These are phyloP conservation scores for Platycheirus rosarum DNA, from an alignment of 2,888 invertebrate genomes.

Conservation along the genomic window DNA sequence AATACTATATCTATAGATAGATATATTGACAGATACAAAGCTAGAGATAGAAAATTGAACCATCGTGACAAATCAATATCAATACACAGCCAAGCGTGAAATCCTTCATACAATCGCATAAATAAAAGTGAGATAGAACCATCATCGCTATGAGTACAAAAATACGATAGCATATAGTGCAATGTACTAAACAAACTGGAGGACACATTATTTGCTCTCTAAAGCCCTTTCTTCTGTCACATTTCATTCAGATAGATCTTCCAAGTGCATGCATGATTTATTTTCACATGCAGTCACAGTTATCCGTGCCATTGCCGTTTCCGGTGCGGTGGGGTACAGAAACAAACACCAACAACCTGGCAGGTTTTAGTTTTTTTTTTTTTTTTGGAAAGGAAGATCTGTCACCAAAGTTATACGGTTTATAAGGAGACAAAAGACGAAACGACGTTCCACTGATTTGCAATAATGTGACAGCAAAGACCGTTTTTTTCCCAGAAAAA, in stretches of 20 bases:
- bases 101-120: constrained; percentile 22
- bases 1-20: background rate
- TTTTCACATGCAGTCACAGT: constrained; percentile 18
- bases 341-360: constrained; percentile 16
- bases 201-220: constrained; percentile 13
- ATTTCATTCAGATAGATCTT: constrained; percentile 32
- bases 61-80: constrained; percentile 45
- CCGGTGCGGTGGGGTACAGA: constrained; percentile 7
- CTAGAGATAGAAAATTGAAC: constrained; percentile 2
- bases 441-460: constrained; percentile 14
- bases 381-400: too few relatives aligned
- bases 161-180: background rate
- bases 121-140: constrained; percentile 5
- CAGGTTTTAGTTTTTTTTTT: too few relatives aligned
- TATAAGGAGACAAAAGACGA: constrained; percentile 34
- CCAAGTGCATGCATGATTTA: constrained; percentile 56
- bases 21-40: background rate
- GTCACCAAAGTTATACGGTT: constrained; percentile 11
- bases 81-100: constrained; percentile 20
- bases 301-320: constrained; percentile 2
- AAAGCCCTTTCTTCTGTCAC: constrained; percentile 18
- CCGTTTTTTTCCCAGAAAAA: background rate
- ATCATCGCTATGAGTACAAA: too few relatives aligned
- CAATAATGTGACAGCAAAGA: constrained; percentile 19
- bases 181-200: background rate